A percentile compares a stretch with the other conserved stretches of the same genome.
Conservation (phyloP, 2,888 invertebrate genomes). For the Cheilosia vernalis region DNA sequence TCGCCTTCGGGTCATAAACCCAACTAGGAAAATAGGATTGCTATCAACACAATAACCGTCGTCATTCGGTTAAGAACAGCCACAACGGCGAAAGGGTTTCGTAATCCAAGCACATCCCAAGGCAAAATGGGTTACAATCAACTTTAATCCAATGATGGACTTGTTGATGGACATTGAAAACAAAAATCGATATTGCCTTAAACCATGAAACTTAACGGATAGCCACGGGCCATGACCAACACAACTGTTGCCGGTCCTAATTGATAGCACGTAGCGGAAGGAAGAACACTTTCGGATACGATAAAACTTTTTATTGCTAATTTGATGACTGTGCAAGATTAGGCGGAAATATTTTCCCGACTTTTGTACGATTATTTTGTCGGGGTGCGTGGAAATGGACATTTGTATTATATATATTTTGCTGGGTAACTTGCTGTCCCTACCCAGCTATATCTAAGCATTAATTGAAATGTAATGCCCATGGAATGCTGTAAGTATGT, state of each 20-base stretch:
- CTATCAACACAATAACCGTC: not conserved
- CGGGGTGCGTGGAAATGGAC: conserved; percentile 9
- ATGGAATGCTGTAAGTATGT: not conserved
- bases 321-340: conserved; percentile 40
- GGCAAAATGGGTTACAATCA: conserved; percentile 30
- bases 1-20: too few species aligned
- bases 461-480: conserved; percentile 1
- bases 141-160: conserved; percentile 1
- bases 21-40: too few species aligned
- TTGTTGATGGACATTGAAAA: conserved; percentile 43
- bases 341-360: conserved; percentile 15
- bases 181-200: conserved; percentile 34
- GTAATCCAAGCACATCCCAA: conserved; percentile 36
- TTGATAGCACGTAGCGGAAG: conserved; percentile 44
- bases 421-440: not conserved
- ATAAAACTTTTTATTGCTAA: conserved; percentile 54
- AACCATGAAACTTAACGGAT: conserved; percentile 45
- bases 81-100: not conserved
- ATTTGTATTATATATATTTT: not conserved
- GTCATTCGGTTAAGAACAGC: not conserved
- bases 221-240: conserved; percentile 13
- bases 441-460: not conserved
- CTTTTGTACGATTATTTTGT: conserved; percentile 26
- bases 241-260: conserved; percentile 38
- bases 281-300: conserved; percentile 37